Percentiles rank a stretch among this genome's conserved stretches.
Conservation (phyloP, 2,113 vertebrate species). For the Calonectris borealis region DNA sequence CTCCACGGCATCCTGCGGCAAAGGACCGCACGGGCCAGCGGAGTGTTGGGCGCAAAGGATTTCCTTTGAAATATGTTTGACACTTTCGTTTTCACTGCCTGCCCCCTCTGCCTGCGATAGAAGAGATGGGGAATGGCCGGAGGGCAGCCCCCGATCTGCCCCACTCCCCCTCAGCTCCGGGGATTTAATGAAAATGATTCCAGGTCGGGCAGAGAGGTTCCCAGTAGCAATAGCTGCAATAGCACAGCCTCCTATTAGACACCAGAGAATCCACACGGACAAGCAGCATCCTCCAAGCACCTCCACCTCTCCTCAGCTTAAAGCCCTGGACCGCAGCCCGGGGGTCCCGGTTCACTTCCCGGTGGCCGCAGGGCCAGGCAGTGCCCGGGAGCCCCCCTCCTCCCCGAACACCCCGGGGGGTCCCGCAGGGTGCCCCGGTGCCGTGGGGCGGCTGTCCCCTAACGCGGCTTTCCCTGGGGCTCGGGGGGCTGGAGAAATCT, state of each 20-base stretch:
- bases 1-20: background rate
- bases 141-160: background rate
- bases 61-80: background rate
- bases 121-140: background rate
- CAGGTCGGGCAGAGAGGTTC: background rate
- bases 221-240: background rate
- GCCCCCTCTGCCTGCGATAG: rapidly evolving
- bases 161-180: background rate
- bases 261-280: background rate
- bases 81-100: background rate
- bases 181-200: background rate
- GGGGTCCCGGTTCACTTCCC: background rate
- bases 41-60: background rate
- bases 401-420: background rate
- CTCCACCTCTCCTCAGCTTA: background rate
- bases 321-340: background rate
- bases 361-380: rapidly evolving
- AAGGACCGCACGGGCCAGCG: background rate
- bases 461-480: rapidly evolving
- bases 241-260: background rate
- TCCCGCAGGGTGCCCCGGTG: rapidly evolving
- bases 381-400: too few relatives aligned
- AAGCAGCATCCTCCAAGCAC: background rate
- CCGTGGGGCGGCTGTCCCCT: rapidly evolving
- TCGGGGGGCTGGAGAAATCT: background rate